Evolutionary conservation across 1,140 invertebrate species (phyloP).

Genomic region (Drosophila auraria): DNA sequence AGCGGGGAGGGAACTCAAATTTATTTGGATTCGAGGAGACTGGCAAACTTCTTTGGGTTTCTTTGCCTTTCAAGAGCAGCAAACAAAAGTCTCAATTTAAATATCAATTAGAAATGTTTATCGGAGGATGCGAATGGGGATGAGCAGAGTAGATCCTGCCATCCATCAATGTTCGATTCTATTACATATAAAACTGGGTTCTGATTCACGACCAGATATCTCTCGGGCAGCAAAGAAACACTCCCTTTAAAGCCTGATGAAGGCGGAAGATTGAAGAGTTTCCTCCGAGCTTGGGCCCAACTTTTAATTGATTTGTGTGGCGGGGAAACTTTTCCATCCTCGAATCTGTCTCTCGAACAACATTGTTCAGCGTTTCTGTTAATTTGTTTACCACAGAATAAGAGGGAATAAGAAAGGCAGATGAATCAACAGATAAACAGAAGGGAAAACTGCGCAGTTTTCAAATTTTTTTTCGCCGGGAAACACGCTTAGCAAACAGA

Average conservation of each 20-base stretch:
- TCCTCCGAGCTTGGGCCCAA: conserved; percentile 29
- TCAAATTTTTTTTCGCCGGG: conserved; percentile 29
- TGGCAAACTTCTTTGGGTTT: neutral
- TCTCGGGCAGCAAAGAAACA: neutral
- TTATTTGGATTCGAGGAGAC: conserved; percentile 19
- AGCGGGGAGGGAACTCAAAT: conserved; percentile 32
- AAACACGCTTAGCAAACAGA: conserved; percentile 27
- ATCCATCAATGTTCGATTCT: conserved; percentile 41
- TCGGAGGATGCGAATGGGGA: neutral
- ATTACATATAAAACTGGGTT: neutral
- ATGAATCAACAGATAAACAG: conserved; percentile 45
- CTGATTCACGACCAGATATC: neutral
- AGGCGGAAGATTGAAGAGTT: conserved; percentile 37
- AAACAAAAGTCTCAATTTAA: conserved; percentile 51
- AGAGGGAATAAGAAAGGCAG: conserved; percentile 1
- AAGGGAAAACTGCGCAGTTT: conserved; percentile 26
- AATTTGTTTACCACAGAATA: conserved; percentile 47
- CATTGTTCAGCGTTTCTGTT: conserved; percentile 36
- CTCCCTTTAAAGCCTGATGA: conserved; percentile 29
- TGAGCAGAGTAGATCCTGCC: conserved; percentile 2
- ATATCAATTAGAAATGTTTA: conserved; percentile 45
- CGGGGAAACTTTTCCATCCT: conserved; percentile 32
- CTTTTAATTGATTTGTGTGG: conserved; percentile 67
- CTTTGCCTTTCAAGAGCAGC: neutral
- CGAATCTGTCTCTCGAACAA: conserved; percentile 17